Percentiles rank a stretch among this genome's conserved stretches.
These are phyloP conservation scores for Cirrhinus mrigala DNA, from an alignment of 2,797 vertebrate genomes.

Conservation along the genomic window DNA sequence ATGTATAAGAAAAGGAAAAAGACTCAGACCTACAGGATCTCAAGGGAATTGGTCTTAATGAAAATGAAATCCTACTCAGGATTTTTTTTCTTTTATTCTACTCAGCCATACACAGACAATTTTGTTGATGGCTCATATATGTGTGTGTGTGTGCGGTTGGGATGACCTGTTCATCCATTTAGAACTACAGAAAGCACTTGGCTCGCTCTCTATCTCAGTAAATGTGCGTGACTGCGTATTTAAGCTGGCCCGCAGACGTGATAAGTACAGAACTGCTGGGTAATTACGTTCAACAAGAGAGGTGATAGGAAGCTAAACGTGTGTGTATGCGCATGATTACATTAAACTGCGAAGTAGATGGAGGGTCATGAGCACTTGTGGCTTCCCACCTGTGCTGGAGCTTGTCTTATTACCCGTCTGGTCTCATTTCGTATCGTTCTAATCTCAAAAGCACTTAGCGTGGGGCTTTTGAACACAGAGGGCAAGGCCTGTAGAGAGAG, in stretches of 20 bases:
- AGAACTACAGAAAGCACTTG: background rate
- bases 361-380: slow-evolving; percentile 52
- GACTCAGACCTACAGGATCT: slow-evolving; percentile 50
- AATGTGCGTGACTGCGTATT: slow-evolving; percentile 31
- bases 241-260: slow-evolving; percentile 33
- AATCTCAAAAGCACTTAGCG: slow-evolving; percentile 52
- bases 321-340: slow-evolving; percentile 55
- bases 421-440: slow-evolving; percentile 38
- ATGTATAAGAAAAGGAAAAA: slow-evolving; percentile 49
- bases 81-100: slow-evolving; percentile 6
- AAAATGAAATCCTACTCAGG: slow-evolving; percentile 38
- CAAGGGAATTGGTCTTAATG: slow-evolving; percentile 41
- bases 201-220: background rate
- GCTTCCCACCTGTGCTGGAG: slow-evolving; percentile 35
- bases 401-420: slow-evolving; percentile 54
- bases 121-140: background rate
- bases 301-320: slow-evolving; percentile 50
- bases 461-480: slow-evolving; percentile 44
- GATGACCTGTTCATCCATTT: slow-evolving; percentile 30
- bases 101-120: slow-evolving; percentile 9
- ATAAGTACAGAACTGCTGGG: slow-evolving; percentile 46
- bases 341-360: slow-evolving; percentile 56
- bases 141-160: background rate
- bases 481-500: slow-evolving; percentile 40
- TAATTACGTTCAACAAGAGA: slow-evolving; percentile 44